Evolutionary conservation across 2,888 invertebrate species (phyloP).

Genomic region (Eilema griseolum): DNA sequence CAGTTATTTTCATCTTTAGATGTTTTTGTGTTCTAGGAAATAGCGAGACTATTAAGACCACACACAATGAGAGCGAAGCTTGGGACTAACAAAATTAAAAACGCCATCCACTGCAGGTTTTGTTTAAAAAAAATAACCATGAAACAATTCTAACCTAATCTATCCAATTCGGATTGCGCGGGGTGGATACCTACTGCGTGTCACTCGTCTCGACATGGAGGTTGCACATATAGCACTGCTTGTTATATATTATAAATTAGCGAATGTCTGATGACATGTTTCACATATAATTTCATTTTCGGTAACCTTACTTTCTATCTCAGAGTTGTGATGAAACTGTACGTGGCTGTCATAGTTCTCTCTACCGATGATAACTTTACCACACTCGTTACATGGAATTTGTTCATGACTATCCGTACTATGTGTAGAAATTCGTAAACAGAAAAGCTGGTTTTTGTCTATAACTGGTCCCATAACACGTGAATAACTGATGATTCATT

Average conservation of each 20-base stretch:
- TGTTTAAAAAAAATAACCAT: too few species aligned
- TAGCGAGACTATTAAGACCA: conserved; percentile 94
- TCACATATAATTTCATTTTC: conserved; percentile 54
- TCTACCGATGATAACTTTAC: conserved; percentile 49
- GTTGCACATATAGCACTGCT: too few species aligned
- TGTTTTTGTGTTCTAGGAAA: conserved; percentile 88
- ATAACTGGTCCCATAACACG: not conserved
- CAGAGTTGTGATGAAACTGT: conserved; percentile 35
- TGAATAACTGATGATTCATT: not conserved
- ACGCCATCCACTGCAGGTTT: conserved; percentile 98
- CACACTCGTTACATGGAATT: conserved; percentile 51
- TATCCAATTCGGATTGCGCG: too few species aligned
- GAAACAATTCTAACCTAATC: too few species aligned
- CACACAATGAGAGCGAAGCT: conserved; percentile 94
- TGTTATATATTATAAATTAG: too few species aligned
- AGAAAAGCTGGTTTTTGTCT: not conserved
- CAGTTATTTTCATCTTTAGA: not conserved
- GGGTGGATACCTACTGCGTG: too few species aligned
- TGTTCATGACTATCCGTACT: conserved; percentile 53
- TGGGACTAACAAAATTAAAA: conserved; percentile 93
- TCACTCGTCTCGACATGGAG: too few species aligned
- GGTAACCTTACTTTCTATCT: conserved; percentile 23
- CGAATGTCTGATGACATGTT: conserved; percentile 61
- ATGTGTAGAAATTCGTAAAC: conserved; percentile 48
- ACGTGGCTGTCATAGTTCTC: conserved; percentile 58